These are phyloP conservation scores for Cyprinus carpio DNA, from an alignment of 2,113 vertebrate genomes.

Conservation along the genomic window DNA sequence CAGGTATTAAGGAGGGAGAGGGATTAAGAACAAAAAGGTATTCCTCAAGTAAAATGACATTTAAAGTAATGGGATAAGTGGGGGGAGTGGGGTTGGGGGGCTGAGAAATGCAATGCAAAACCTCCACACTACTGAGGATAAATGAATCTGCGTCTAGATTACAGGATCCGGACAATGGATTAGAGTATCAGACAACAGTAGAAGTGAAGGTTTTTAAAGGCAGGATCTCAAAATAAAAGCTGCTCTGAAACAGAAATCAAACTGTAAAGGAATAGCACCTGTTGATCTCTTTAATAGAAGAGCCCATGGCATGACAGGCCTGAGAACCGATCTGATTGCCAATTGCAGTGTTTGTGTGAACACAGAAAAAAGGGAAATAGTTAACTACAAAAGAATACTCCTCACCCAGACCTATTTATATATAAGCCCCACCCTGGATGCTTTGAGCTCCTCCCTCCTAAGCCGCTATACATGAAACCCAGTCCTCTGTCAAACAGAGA, in stretches of 20 bases:
- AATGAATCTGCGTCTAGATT: neutral
- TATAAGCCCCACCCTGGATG: constrained; percentile 14
- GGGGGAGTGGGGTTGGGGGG: neutral
- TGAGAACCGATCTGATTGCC: constrained; percentile 49
- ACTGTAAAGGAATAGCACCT: constrained; percentile 57
- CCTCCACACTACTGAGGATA: constrained; percentile 36
- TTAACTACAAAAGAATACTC: constrained; percentile 41
- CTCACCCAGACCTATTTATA: constrained; percentile 32
- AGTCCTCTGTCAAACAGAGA: constrained; percentile 39
- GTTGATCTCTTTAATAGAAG: constrained; percentile 46
- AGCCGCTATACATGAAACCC: constrained; percentile 31
- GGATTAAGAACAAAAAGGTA: constrained; percentile 61
- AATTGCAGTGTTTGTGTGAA: constrained; percentile 41
- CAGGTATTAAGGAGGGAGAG: constrained; percentile 64
- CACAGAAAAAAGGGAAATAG: constrained; percentile 8
- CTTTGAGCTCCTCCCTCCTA: constrained; percentile 24
- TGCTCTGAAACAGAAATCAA: constrained; percentile 50
- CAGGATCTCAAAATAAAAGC: constrained; percentile 30
- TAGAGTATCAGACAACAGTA: neutral
- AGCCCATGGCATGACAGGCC: constrained; percentile 46
- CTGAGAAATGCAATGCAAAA: constrained; percentile 30
- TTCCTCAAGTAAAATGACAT: constrained; percentile 51
- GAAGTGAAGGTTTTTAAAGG: constrained; percentile 4
- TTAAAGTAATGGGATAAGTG: neutral
- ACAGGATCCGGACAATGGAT: neutral